Conservation (phyloP, 2,113 vertebrate species). For the Galbula dea region DNA sequence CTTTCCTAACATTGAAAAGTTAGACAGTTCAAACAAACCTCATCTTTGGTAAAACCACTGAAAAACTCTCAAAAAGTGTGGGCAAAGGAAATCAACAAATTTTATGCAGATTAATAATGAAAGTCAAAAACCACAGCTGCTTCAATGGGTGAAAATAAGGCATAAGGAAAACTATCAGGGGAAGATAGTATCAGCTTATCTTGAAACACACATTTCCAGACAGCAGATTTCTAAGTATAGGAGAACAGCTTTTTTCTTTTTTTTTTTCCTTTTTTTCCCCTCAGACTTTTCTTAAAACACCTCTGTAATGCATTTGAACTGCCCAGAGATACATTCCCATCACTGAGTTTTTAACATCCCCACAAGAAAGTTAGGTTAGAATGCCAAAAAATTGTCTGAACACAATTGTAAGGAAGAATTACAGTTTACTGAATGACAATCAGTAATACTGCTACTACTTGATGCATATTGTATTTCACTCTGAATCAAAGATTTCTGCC, state of each 20-base stretch:
- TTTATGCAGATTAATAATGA: background rate
- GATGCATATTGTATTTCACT: background rate
- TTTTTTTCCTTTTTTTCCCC: background rate
- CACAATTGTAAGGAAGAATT: background rate
- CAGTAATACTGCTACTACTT: background rate
- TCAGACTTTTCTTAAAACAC: background rate
- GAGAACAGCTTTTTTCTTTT: background rate
- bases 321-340: background rate
- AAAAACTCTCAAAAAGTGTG: background rate
- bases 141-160: background rate
- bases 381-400: background rate
- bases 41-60: background rate
- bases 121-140: background rate
- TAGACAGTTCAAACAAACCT: background rate
- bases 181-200: background rate
- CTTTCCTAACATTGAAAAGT: background rate
- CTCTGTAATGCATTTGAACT: background rate
- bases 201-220: background rate
- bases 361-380: background rate
- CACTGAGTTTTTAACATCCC: background rate
- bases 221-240: background rate
- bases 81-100: background rate
- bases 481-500: background rate
- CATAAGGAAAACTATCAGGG: background rate
- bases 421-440: background rate